These are phyloP conservation scores for Andrena bucephala DNA, from an alignment of 2,888 invertebrate genomes.

Conservation along the genomic window DNA sequence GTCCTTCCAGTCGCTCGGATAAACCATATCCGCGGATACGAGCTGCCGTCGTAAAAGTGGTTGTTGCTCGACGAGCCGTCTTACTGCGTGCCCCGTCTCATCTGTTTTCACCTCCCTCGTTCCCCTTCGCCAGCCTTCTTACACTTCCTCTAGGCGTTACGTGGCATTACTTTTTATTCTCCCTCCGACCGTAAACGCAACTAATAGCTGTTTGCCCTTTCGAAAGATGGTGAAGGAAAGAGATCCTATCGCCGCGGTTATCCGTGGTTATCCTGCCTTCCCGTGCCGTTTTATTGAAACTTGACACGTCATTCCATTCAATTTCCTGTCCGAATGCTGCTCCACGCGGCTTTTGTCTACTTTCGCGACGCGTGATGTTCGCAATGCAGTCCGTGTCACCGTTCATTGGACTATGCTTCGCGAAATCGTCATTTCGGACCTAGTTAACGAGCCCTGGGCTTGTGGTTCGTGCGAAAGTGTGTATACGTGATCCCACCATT, in stretches of 20 bases:
- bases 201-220: slow-evolving; percentile 67
- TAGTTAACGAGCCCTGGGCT: too few relatives aligned
- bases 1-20: slow-evolving; percentile 50
- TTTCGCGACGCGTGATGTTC: neutral
- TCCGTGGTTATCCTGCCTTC: slow-evolving; percentile 16
- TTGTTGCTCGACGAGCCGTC: slow-evolving; percentile 65
- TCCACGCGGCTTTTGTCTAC: slow-evolving; percentile 1
- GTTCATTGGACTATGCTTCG: too few relatives aligned
- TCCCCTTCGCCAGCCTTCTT: neutral
- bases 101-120: slow-evolving; percentile 8
- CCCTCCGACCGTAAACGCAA: slow-evolving; percentile 57
- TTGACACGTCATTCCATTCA: slow-evolving; percentile 41
- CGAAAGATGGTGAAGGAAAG: slow-evolving; percentile 51
- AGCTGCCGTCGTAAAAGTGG: slow-evolving; percentile 67
- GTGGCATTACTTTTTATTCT: slow-evolving; percentile 64
- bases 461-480: too few relatives aligned
- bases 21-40: slow-evolving; percentile 62
- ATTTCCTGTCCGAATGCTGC: slow-evolving; percentile 12
- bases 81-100: slow-evolving; percentile 42
- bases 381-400: too few relatives aligned
- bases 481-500: too few relatives aligned
- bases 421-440: too few relatives aligned
- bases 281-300: slow-evolving; percentile 11
- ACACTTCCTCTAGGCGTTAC: slow-evolving; percentile 13
- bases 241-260: slow-evolving; percentile 51